Percentiles rank a stretch among this genome's conserved stretches.
Evolutionary conservation across 1,140 invertebrate species (phyloP).

Genomic region (Antheraea mylitta): DNA sequence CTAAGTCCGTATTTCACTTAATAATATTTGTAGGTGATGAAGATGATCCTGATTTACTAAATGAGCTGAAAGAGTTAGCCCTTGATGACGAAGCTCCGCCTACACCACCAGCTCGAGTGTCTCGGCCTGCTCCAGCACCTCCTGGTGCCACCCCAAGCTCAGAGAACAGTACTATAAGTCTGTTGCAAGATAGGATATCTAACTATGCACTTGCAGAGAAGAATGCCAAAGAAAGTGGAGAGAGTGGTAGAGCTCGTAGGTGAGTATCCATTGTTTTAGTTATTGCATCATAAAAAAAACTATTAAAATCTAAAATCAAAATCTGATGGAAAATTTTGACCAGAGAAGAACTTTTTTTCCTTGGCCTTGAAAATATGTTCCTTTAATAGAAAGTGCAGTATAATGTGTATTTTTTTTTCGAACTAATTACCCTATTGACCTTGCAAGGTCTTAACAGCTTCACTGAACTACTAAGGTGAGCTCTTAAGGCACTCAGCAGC

Average conservation of each 20-base stretch:
- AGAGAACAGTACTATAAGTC: conserved; percentile 73
- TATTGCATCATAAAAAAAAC: neutral
- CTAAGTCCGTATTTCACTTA: too few species aligned
- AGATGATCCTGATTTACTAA: conserved; percentile 88
- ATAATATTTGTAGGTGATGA: conserved; percentile 70
- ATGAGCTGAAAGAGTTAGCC: conserved; percentile 83
- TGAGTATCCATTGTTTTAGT: conserved; percentile 20
- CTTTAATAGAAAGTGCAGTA: too few species aligned
- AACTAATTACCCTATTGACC: too few species aligned
- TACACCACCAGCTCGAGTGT: conserved; percentile 36
- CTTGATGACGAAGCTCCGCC: conserved; percentile 67
- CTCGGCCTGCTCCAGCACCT: conserved; percentile 54
- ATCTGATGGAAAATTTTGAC: too few species aligned
- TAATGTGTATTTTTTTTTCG: too few species aligned
- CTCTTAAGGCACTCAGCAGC: too few species aligned
- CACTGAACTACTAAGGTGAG: too few species aligned
- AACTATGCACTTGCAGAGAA: conserved; percentile 89
- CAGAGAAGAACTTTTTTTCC: too few species aligned
- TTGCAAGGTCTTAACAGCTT: too few species aligned
- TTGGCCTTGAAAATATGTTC: too few species aligned
- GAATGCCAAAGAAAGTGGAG: conserved; percentile 86
- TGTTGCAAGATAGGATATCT: conserved; percentile 86
- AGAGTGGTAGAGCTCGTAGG: conserved; percentile 86
- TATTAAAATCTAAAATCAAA: too few species aligned
- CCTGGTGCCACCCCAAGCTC: conserved; percentile 44